These are phyloP conservation scores for Pseudopodoces humilis DNA, from an alignment of 2,113 vertebrate species.

Conservation along the genomic window DNA sequence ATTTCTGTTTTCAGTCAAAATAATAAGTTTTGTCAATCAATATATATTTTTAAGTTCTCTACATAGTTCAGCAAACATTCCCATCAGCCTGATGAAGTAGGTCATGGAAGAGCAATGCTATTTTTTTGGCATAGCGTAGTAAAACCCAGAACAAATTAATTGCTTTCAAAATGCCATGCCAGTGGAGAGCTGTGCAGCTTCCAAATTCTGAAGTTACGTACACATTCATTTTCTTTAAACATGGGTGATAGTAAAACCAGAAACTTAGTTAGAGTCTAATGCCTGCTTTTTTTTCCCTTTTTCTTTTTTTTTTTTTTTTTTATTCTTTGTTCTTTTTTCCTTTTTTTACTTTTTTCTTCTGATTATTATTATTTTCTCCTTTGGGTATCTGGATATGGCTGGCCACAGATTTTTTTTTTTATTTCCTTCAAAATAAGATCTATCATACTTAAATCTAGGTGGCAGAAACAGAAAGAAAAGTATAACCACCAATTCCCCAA, in stretches of 20 bases:
- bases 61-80: neutral
- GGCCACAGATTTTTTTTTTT: neutral
- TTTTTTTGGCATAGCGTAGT: neutral
- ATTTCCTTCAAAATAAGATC: neutral
- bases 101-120: neutral
- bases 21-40: neutral
- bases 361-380: neutral
- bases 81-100: neutral
- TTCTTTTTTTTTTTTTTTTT: fast-evolving
- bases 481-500: neutral
- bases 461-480: neutral
- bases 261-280: neutral
- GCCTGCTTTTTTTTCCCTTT: fast-evolving
- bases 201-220: neutral
- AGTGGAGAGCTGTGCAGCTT: neutral
- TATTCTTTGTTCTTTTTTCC: fast-evolving
- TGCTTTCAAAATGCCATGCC: neutral
- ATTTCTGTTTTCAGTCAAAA: neutral
- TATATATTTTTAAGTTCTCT: neutral
- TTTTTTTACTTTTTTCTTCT: neutral
- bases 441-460: neutral
- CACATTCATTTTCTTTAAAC: neutral
- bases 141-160: neutral
- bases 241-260: neutral
- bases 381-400: neutral